Percentiles rank a stretch among this genome's conserved stretches.
Conservation (phyloP, 2,888 invertebrate genomes). For the Lapara coniferarum region DNA sequence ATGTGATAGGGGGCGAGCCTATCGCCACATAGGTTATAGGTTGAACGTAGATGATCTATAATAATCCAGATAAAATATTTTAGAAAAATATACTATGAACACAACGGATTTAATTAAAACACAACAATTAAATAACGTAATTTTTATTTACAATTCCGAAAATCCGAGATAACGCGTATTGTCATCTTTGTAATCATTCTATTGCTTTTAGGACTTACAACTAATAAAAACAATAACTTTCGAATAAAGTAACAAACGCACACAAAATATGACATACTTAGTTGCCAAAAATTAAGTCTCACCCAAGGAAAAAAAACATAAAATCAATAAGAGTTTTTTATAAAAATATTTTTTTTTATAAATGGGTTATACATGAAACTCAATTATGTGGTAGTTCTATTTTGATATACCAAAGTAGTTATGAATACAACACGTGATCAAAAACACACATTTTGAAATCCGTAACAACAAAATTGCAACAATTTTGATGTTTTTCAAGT, state of each 20-base stretch:
- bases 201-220: conserved; percentile 36
- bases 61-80: no score
- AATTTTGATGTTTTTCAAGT: not conserved
- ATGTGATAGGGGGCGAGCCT: no score
- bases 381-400: no score
- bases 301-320: not conserved
- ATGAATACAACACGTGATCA: not conserved
- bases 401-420: no score
- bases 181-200: conserved; percentile 30
- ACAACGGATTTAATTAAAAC: not conserved
- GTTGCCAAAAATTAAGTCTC: no score
- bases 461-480: not conserved
- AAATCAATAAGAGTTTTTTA: not conserved
- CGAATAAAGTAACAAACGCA: not conserved
- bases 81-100: not conserved
- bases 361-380: no score
- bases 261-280: no score
- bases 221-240: conserved; percentile 14
- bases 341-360: not conserved
- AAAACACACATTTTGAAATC: not conserved
- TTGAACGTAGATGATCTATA: no score
- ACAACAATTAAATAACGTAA: not conserved
- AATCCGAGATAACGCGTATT: conserved; percentile 10
- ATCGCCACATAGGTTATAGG: no score
- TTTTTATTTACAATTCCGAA: conserved; percentile 15